Percentiles rank a stretch among this genome's conserved stretches.
Evolutionary conservation across 2,888 invertebrate genomes (phyloP).

Genomic region (Dryococelus australis): DNA sequence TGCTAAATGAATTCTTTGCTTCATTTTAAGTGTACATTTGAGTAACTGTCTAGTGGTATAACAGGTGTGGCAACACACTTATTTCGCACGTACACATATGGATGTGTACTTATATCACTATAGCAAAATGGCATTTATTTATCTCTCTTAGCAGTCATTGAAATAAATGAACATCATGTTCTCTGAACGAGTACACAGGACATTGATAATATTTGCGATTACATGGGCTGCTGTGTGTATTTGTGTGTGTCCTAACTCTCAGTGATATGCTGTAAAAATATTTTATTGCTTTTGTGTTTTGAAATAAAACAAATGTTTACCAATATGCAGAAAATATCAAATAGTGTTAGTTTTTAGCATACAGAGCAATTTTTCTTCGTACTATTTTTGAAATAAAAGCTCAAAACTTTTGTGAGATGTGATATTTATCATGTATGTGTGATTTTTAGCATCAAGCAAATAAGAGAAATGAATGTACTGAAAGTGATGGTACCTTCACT

Average conservation of each 20-base stretch:
- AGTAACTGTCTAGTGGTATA: slow-evolving; percentile 31
- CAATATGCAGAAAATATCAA: neutral
- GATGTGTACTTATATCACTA: slow-evolving; percentile 10
- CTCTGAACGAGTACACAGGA: neutral
- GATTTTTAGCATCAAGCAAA: slow-evolving; percentile 36
- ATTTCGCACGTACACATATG: neutral
- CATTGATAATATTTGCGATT: slow-evolving; percentile 5
- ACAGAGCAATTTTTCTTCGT: slow-evolving; percentile 10
- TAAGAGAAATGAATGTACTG: slow-evolving; percentile 17
- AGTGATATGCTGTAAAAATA: slow-evolving; percentile 10
- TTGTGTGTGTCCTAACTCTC: neutral
- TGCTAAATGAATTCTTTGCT: neutral
- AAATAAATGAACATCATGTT: neutral
- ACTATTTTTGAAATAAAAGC: slow-evolving; percentile 42
- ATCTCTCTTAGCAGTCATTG: neutral
- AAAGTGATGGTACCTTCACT: slow-evolving; percentile 21
- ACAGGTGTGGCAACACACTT: neutral
- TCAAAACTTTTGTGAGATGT: slow-evolving; percentile 48
- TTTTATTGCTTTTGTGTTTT: slow-evolving; percentile 10
- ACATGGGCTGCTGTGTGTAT: neutral
- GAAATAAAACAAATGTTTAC: neutral
- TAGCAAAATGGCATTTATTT: slow-evolving; percentile 11
- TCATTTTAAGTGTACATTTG: slow-evolving; percentile 32
- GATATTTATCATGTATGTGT: slow-evolving; percentile 45
- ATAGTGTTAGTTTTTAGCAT: slow-evolving; percentile 11